Conservation (phyloP, 2,888 invertebrate species). For the Megamerina dolium region DNA sequence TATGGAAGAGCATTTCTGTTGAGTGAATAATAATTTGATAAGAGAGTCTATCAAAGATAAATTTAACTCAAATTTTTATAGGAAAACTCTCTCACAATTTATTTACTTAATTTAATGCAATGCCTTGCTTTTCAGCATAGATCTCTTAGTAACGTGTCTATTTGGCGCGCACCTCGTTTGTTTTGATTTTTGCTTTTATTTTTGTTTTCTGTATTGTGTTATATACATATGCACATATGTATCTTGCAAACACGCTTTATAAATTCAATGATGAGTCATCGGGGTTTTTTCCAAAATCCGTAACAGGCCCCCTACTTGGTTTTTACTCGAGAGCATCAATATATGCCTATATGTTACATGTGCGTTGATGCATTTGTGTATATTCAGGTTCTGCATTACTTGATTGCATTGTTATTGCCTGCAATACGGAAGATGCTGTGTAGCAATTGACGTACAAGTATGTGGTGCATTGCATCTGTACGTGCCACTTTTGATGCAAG, state of each 20-base stretch:
- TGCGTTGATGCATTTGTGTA: not conserved
- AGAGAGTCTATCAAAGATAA: not conserved
- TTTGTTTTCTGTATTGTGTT: conserved; percentile 8
- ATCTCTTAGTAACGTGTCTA: too few species aligned
- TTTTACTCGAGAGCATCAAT: conserved; percentile 2
- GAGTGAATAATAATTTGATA: not conserved
- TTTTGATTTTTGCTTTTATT: conserved; percentile 27
- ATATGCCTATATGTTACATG: not conserved
- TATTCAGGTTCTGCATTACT: not conserved
- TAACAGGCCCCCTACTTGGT: conserved; percentile 18
- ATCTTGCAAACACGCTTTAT: not conserved
- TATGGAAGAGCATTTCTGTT: too few species aligned
- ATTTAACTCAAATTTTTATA: not conserved
- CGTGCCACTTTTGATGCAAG: too few species aligned
- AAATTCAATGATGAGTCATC: conserved; percentile 36
- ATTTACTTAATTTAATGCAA: too few species aligned
- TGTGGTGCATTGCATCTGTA: too few species aligned
- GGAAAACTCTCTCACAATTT: too few species aligned
- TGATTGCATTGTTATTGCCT: too few species aligned
- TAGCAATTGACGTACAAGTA: too few species aligned
- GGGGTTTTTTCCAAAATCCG: conserved; percentile 42
- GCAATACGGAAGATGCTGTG: too few species aligned
- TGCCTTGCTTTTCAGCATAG: too few species aligned
- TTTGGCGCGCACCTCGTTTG: conserved; percentile 39
- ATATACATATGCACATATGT: conserved; percentile 10